Evolutionary conservation across 2,797 vertebrate species (phyloP), one percentile per base, ranked within the genome.

Genomic region (Chloroceryle inda): DNA sequence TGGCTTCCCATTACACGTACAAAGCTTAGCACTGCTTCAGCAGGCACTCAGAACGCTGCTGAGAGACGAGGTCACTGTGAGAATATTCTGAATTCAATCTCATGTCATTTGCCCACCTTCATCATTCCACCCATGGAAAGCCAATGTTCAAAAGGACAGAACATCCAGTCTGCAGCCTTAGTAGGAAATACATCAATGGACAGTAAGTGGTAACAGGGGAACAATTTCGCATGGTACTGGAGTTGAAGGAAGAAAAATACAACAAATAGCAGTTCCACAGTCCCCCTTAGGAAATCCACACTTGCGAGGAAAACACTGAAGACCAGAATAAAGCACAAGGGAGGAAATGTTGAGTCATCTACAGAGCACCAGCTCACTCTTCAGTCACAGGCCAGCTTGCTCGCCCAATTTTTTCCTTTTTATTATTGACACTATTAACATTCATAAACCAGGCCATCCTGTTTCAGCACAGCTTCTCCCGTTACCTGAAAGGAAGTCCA

Each of bases 171-270:
- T 89, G 78, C 69, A 83, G 20, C 59, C 81, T 42, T 59, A 37
- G 35, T 31, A 74, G 85, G 59, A 96, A 93, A 90, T 50, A 77
- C 84, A 94, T 90, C 77, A 61, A 31, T 53, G 27, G 85, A 52
- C 17, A 62, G 35, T 53, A 81, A 95, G 33, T 58, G 68, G 82
- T 63, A 71, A 69, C 84, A 69, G n/a, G 24, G 44, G 31, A 81
- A 79, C 2, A 22, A 38, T 75, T 95, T 80, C 6, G 33, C 24
- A 19, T 14, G 27, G 31, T 76, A 59, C n/a, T 45, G 38, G 45
- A 69, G 38, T 1, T 35, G 26, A 87, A 91, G 62, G 24, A 87
- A 47, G 55, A 58, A 90, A 91, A 96, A 73, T 11, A 88, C 24
- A 86, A 47, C 50, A 84, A 91, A 72, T 26, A 84, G 63, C 23